These are phyloP conservation scores for Pelagia noctiluca DNA, from an alignment of 30 jellyfish, hydroid and myxozoan genomes.

Conservation along the genomic window DNA sequence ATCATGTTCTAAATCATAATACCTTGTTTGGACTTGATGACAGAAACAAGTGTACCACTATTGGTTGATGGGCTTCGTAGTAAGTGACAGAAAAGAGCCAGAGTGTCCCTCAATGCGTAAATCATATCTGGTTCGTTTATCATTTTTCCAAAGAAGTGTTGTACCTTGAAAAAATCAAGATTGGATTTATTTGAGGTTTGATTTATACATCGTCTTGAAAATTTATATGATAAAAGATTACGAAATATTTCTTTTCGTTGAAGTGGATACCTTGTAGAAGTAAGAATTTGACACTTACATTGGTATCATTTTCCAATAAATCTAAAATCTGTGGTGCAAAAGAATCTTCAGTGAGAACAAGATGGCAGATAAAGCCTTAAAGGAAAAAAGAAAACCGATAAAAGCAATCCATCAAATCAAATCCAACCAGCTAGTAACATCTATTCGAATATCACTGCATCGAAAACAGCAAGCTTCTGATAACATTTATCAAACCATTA, in stretches of 20 bases:
- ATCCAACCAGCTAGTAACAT: too few species aligned
- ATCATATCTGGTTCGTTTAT: not conserved
- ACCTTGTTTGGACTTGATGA: not conserved
- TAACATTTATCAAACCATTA: too few species aligned
- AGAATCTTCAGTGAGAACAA: not conserved
- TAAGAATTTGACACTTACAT: too few species aligned
- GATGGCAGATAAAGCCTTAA: constrained; percentile 7
- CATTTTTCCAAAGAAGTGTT: not conserved
- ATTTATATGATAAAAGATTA: too few species aligned
- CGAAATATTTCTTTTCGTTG: too few species aligned
- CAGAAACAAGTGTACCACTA: not conserved
- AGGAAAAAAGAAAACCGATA: not conserved
- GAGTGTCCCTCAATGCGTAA: not conserved
- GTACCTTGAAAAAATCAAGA: constrained; percentile 8
- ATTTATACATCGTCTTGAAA: too few species aligned
- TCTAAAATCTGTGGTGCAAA: not conserved
- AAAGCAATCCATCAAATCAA: not conserved
- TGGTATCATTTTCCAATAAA: not conserved
- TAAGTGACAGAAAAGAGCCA: constrained; percentile 13
- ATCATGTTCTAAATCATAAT: too few species aligned
- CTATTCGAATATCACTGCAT: too few species aligned
- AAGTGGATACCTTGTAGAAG: too few species aligned
- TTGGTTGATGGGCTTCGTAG: not conserved
- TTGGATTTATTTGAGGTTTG: too few species aligned
- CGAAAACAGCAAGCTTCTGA: too few species aligned